phyloP scores from a whole-genome alignment of 2,888 invertebrate species.

The Hypercompe scribonia region DNA sequence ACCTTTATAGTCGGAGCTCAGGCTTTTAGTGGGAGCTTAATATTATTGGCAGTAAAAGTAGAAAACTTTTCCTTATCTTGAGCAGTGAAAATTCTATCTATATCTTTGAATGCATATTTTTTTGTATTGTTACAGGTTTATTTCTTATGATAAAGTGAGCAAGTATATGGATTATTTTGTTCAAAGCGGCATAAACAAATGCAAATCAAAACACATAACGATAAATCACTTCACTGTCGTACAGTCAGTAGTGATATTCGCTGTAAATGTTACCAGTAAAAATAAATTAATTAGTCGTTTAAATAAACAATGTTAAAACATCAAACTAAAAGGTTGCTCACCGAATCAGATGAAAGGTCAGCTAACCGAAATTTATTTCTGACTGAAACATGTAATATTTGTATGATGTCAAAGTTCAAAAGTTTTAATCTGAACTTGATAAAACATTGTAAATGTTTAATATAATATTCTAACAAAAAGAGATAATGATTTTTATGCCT shows the following conservation, averaged over 20 bases:
- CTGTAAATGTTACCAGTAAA: too few species aligned
- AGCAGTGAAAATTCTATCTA: conserved; percentile 4
- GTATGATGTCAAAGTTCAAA: neutral
- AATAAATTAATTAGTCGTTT: neutral
- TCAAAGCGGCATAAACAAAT: too few species aligned
- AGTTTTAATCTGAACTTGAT: neutral
- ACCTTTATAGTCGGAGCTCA: conserved; percentile 26
- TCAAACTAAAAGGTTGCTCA: neutral
- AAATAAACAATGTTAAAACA: neutral
- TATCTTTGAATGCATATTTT: neutral
- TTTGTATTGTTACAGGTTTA: neutral
- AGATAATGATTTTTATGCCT: neutral
- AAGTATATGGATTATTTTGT: too few species aligned
- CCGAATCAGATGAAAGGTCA: neutral
- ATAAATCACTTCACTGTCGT: too few species aligned
- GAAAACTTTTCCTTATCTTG: conserved; percentile 45
- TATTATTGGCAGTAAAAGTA: conserved; percentile 55
- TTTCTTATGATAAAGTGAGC: too few species aligned
- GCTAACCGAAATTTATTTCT: neutral
- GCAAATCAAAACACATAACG: too few species aligned
- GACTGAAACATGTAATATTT: neutral
- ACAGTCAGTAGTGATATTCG: too few species aligned
- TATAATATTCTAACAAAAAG: neutral
- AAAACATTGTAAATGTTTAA: neutral
- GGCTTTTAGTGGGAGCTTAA: conserved; percentile 44